Conservation (phyloP, 2,888 invertebrate genomes). For the Andrena haemorrhoa region DNA sequence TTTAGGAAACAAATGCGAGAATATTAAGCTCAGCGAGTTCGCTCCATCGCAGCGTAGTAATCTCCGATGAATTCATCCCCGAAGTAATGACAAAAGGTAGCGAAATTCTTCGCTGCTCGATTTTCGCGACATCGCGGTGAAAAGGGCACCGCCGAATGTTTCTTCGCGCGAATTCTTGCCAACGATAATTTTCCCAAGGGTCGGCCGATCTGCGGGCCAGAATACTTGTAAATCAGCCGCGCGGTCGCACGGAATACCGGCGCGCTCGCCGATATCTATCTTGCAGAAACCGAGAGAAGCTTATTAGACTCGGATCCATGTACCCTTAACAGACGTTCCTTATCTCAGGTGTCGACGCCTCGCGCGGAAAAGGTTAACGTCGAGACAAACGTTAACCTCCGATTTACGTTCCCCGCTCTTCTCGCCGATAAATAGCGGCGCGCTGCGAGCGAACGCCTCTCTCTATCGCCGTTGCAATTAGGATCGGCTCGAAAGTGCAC, state of each 20-base stretch:
- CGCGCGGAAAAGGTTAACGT: conserved; percentile 67
- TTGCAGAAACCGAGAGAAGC: conserved; percentile 61
- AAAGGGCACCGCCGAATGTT: background rate
- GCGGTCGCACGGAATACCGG: conserved; percentile 55
- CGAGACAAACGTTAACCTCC: conserved; percentile 68
- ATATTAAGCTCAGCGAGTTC: too few species aligned
- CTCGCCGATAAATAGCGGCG: conserved; percentile 32
- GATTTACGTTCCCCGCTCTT: conserved; percentile 60
- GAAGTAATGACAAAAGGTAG: background rate
- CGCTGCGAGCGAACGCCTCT: conserved; percentile 45
- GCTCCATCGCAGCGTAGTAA: background rate
- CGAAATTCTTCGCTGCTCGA: background rate
- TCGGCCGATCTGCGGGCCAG: conserved; percentile 42
- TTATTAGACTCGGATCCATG: conserved; percentile 69
- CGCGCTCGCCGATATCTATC: conserved; percentile 59
- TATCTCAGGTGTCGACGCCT: conserved; percentile 60
- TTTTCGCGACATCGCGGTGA: background rate
- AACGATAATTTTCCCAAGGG: conserved; percentile 61
- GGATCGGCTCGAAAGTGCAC: conserved; percentile 37
- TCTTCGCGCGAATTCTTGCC: conserved; percentile 33
- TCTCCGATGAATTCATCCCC: too few species aligned
- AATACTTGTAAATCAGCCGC: conserved; percentile 60
- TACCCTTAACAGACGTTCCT: conserved; percentile 60
- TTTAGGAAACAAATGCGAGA: background rate
- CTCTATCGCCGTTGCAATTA: conserved; percentile 51